phyloP scores from a whole-genome alignment of 2,113 vertebrate species.

The Burhinus oedicnemus region DNA sequence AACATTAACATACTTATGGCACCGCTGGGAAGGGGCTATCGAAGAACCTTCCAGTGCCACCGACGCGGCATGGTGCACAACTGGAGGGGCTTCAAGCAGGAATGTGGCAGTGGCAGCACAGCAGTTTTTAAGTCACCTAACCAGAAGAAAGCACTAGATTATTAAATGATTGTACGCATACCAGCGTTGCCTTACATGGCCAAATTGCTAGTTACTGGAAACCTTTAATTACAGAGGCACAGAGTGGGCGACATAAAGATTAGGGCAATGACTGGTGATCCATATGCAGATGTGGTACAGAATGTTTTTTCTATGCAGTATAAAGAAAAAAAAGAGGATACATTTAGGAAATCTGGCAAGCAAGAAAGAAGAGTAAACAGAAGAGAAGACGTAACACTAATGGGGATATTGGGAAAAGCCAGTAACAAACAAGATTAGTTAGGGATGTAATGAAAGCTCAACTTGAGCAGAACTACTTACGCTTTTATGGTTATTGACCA shows the following conservation, averaged over 20 bases:
- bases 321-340: not conserved
- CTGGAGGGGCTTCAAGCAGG: not conserved
- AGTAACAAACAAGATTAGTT: not conserved
- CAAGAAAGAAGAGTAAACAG: not conserved
- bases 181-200: not conserved
- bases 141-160: not conserved
- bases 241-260: not conserved
- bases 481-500: not conserved
- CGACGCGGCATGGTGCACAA: rapidly evolving
- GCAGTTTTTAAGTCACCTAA: not conserved
- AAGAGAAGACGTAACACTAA: not conserved
- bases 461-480: not conserved
- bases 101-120: not conserved
- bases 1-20: not conserved
- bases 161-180: not conserved
- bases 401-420: not conserved
- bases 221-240: constrained; percentile 19
- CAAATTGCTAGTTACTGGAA: constrained; percentile 37
- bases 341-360: not conserved
- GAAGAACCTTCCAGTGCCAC: not conserved
- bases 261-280: not conserved
- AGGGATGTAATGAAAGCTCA: not conserved
- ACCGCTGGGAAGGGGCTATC: not conserved
- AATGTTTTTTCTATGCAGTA: not conserved
- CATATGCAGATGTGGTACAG: not conserved